These are phyloP conservation scores for Mycalesis mineus DNA, from an alignment of 2,888 invertebrate genomes.

Conservation along the genomic window DNA sequence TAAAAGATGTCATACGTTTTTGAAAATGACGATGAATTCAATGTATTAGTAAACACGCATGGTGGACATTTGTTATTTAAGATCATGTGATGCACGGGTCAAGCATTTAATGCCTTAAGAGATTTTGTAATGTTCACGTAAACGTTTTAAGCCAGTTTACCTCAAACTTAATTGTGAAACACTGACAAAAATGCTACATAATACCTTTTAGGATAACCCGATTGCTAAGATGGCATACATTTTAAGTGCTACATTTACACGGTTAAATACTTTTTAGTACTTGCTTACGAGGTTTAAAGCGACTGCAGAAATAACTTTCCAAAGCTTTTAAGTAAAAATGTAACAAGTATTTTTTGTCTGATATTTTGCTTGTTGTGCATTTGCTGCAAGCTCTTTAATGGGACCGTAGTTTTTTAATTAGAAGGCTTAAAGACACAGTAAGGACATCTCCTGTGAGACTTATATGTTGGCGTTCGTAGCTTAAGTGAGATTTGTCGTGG, in stretches of 20 bases:
- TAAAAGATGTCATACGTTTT: too few species aligned
- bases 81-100: not conserved
- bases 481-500: too few species aligned
- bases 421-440: too few species aligned
- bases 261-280: not conserved
- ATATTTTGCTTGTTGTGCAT: too few species aligned
- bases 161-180: constrained; percentile 8
- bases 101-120: not conserved
- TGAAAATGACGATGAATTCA: too few species aligned
- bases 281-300: not conserved
- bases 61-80: not conserved
- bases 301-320: too few species aligned
- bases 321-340: too few species aligned
- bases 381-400: too few species aligned
- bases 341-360: too few species aligned
- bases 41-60: not conserved
- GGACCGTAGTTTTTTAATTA: too few species aligned
- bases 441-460: too few species aligned
- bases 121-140: not conserved
- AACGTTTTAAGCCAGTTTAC: not conserved
- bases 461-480: too few species aligned
- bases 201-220: constrained; percentile 1
- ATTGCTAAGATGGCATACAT: constrained; percentile 1
- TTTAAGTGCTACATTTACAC: not conserved
- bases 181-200: constrained; percentile 6